Conservation (phyloP, 1,140 invertebrate species). For the Zeugodacus cucurbitae region DNA sequence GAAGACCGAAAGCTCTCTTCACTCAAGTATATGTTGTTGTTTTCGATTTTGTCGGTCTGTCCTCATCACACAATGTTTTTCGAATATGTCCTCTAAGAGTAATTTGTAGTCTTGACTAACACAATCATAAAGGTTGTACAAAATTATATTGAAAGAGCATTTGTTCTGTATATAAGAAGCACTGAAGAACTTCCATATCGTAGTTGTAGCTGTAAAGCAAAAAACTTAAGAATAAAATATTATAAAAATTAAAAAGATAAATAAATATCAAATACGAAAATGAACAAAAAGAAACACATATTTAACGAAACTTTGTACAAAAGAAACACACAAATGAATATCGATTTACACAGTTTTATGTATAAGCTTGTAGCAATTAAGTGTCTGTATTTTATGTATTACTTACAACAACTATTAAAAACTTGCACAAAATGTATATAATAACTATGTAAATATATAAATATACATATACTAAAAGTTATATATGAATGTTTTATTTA, state of each 20-base stretch:
- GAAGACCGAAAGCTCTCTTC: too few species aligned
- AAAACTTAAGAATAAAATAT: background rate
- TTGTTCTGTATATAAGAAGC: conserved; percentile 10
- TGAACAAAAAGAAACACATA: background rate
- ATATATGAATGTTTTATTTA: background rate
- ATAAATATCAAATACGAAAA: too few species aligned
- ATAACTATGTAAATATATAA: background rate
- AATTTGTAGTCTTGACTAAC: background rate
- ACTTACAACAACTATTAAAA: background rate
- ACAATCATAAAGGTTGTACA: background rate
- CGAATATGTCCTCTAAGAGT: background rate
- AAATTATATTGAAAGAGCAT: conserved; percentile 3
- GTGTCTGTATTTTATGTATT: background rate
- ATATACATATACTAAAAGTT: background rate
- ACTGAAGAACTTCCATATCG: conserved; percentile 39
- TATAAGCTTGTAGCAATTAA: background rate
- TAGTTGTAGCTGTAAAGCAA: background rate
- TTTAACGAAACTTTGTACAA: conserved; percentile 33
- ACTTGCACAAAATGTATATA: background rate
- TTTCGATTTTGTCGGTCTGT: too few species aligned
- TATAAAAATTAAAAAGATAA: too few species aligned
- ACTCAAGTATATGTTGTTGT: too few species aligned
- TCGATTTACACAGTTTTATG: background rate
- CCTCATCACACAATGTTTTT: too few species aligned
- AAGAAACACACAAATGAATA: background rate